These are phyloP conservation scores for Temnothorax longispinosus DNA, from an alignment of 1,140 invertebrate species.

Conservation along the genomic window DNA sequence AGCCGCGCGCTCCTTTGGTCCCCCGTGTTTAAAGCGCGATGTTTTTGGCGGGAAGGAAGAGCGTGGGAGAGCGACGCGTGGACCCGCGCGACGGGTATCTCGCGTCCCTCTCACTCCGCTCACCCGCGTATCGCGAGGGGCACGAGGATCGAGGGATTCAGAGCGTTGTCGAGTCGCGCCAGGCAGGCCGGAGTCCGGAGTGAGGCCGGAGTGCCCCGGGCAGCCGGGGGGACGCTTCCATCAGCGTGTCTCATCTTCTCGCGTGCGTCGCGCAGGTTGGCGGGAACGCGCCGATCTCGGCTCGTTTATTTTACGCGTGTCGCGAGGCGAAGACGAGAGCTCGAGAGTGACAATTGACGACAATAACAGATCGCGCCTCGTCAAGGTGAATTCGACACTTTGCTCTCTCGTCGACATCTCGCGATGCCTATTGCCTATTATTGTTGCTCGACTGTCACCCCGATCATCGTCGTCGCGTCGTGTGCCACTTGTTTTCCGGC, in stretches of 20 bases:
- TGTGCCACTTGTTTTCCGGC: background rate
- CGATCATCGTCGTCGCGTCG: constrained; percentile 7
- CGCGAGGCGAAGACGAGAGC: background rate
- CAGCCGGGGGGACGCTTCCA: background rate
- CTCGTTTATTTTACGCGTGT: background rate
- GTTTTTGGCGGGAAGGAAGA: constrained; percentile 18
- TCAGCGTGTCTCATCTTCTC: background rate
- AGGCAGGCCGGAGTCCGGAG: no score
- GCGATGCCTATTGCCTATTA: background rate
- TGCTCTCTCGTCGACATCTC: background rate
- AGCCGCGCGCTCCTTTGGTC: background rate
- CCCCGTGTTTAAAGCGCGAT: background rate
- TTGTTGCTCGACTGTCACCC: background rate
- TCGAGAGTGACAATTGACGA: no score
- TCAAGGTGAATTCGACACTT: constrained; percentile 1
- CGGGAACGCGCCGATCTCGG: no score
- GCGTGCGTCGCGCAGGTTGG: background rate
- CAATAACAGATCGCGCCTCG: background rate
- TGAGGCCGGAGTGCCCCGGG: no score
- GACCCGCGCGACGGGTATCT: background rate
- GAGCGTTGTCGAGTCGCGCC: no score
- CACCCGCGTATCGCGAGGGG: background rate
- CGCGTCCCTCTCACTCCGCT: background rate
- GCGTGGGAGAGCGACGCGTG: background rate
- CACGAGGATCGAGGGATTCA: no score